A percentile compares a stretch with the other conserved stretches of the same genome.
Conservation (phyloP, 2,113 vertebrate genomes). For the Albula glossodonta region DNA sequence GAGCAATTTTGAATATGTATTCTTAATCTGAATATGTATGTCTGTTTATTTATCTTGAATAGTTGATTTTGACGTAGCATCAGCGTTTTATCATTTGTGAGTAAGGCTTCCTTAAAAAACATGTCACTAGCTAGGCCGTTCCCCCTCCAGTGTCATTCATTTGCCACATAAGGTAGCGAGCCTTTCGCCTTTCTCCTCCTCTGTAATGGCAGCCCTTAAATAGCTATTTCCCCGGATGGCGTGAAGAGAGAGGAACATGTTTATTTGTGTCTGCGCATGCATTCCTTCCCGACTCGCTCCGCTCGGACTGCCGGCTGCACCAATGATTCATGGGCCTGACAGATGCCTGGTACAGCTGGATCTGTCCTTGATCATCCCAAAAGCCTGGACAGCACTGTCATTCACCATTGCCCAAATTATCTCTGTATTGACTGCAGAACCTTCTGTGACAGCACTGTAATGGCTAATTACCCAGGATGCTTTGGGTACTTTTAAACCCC, state of each 20-base stretch:
- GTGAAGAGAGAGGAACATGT: slow-evolving; percentile 68
- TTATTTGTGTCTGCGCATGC: slow-evolving; percentile 75
- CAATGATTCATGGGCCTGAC: slow-evolving; percentile 99
- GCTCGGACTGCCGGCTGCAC: slow-evolving; percentile 87
- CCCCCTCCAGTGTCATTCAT: slow-evolving; percentile 78
- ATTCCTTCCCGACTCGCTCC: slow-evolving; percentile 87
- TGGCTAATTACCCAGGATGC: slow-evolving; percentile 99
- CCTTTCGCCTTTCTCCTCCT: slow-evolving; percentile 65
- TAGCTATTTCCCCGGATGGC: slow-evolving; percentile 74
- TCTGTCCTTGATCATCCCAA: slow-evolving; percentile 99
- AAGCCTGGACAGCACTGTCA: slow-evolving; percentile 99
- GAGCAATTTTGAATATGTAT: neutral
- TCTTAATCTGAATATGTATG: neutral
- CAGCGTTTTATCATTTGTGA: neutral
- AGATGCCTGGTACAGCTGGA: slow-evolving; percentile 99
- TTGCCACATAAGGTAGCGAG: slow-evolving; percentile 75
- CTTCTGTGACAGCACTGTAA: slow-evolving; percentile 97
- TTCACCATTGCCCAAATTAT: slow-evolving; percentile 99
- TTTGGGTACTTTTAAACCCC: slow-evolving; percentile 91
- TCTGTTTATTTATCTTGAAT: too few species aligned
- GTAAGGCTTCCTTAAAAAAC: neutral
- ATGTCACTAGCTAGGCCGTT: slow-evolving; percentile 43
- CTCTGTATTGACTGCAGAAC: slow-evolving; percentile 99
- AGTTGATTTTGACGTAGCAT: neutral
- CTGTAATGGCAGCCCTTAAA: slow-evolving; percentile 76